A percentile compares a stretch with the other conserved stretches of the same genome.
These are phyloP conservation scores for Scomber japonicus DNA, from an alignment of 2,113 vertebrate genomes.

Conservation along the genomic window DNA sequence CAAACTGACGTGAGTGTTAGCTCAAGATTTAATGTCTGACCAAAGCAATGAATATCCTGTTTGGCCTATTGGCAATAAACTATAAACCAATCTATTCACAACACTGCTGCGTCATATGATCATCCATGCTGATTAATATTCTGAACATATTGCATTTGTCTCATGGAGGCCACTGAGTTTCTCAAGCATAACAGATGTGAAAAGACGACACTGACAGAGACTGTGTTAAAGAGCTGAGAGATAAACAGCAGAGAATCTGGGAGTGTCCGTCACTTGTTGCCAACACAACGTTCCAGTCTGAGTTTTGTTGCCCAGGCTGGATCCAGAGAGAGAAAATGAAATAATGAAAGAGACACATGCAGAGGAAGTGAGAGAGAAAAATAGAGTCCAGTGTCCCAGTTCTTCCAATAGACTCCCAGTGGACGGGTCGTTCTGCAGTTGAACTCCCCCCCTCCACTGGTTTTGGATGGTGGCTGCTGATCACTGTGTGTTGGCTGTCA, in stretches of 20 bases:
- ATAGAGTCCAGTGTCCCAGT: constrained; percentile 49
- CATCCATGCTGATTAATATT: neutral
- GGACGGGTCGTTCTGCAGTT: constrained; percentile 41
- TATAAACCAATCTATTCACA: neutral
- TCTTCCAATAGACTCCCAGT: constrained; percentile 48
- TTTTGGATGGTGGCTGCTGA: constrained; percentile 45
- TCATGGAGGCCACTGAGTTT: constrained; percentile 10
- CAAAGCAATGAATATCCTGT: neutral
- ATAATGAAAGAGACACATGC: constrained; percentile 59
- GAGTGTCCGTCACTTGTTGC: constrained; percentile 62
- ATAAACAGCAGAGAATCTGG: constrained; percentile 65
- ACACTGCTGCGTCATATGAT: neutral
- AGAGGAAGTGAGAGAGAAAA: constrained; percentile 60
- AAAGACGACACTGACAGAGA: constrained; percentile 25
- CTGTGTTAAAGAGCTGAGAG: constrained; percentile 43
- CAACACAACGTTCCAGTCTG: constrained; percentile 68
- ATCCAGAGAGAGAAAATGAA: constrained; percentile 59
- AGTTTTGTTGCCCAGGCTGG: constrained; percentile 55
- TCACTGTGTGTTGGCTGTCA: constrained; percentile 14
- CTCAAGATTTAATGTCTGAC: neutral
- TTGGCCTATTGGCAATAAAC: neutral
- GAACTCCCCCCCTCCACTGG: constrained; percentile 42
- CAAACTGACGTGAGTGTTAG: neutral
- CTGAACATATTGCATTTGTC: neutral
- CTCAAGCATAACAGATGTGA: constrained; percentile 38